phyloP scores from a whole-genome alignment of 2,113 vertebrate genomes.

The Microcebus jonahi region DNA sequence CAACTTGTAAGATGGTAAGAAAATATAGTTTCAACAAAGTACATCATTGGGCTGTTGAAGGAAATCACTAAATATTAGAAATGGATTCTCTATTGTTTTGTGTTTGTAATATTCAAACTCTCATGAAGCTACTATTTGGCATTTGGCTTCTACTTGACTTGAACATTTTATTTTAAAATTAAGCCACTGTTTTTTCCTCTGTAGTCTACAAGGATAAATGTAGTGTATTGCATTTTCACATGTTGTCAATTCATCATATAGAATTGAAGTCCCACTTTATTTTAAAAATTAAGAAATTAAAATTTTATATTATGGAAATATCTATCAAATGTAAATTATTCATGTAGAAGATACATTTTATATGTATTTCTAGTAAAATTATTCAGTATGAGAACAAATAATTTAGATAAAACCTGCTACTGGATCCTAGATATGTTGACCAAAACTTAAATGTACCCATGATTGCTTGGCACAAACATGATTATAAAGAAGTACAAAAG shows the following conservation, averaged over 20 bases:
- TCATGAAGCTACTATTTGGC: background rate
- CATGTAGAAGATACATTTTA: background rate
- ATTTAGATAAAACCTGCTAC: background rate
- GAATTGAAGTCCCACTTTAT: background rate
- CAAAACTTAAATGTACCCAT: background rate
- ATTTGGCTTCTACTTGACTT: background rate
- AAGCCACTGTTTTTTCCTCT: background rate
- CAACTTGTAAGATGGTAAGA: background rate
- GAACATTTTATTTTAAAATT: background rate
- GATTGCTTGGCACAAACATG: background rate
- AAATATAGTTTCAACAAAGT: background rate
- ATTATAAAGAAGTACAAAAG: background rate
- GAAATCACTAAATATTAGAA: background rate
- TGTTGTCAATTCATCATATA: background rate
- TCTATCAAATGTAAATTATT: background rate
- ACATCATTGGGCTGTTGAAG: background rate
- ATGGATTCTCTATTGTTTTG: background rate
- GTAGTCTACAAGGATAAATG: background rate
- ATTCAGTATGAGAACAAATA: background rate
- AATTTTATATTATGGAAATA: background rate
- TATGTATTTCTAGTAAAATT: background rate
- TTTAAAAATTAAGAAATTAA: background rate
- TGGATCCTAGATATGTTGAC: background rate
- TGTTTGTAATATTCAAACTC: background rate
- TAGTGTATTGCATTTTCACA: background rate